phyloP scores from a whole-genome alignment of 2,113 vertebrate genomes.

The Myotis yumanensis region DNA sequence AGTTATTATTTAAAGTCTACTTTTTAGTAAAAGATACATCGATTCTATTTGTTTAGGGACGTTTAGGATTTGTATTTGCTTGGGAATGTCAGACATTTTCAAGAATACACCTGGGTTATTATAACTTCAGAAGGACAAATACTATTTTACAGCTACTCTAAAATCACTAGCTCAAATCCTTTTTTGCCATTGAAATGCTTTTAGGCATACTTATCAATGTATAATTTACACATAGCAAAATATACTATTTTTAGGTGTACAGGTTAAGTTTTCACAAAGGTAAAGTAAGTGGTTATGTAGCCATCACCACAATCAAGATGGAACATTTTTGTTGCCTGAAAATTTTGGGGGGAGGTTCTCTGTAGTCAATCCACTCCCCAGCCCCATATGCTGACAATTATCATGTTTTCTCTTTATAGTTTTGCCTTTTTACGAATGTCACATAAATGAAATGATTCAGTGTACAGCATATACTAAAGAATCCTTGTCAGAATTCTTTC shows the following conservation, averaged over 20 bases:
- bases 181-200: not conserved
- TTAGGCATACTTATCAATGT: not conserved
- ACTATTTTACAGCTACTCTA: not conserved
- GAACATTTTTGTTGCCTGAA: not conserved
- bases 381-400: not conserved
- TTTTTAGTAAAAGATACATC: not conserved
- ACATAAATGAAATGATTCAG: too few relatives aligned
- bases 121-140: not conserved
- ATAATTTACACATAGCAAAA: too few relatives aligned
- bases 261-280: not conserved
- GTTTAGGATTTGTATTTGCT: not conserved
- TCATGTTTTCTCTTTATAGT: not conserved
- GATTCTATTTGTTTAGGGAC: not conserved
- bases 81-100: not conserved
- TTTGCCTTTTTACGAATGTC: not conserved
- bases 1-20: not conserved
- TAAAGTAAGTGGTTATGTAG: not conserved
- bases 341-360: too few relatives aligned
- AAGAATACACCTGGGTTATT: not conserved
- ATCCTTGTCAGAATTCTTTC: not conserved
- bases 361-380: fast-evolving
- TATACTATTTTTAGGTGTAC: not conserved
- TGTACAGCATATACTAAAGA: not conserved
- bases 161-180: not conserved
- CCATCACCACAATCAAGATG: not conserved